Percentiles rank a stretch among this genome's conserved stretches.
phyloP scores from a whole-genome alignment of 2,888 invertebrate genomes.

The Drosophila meridionalis region DNA sequence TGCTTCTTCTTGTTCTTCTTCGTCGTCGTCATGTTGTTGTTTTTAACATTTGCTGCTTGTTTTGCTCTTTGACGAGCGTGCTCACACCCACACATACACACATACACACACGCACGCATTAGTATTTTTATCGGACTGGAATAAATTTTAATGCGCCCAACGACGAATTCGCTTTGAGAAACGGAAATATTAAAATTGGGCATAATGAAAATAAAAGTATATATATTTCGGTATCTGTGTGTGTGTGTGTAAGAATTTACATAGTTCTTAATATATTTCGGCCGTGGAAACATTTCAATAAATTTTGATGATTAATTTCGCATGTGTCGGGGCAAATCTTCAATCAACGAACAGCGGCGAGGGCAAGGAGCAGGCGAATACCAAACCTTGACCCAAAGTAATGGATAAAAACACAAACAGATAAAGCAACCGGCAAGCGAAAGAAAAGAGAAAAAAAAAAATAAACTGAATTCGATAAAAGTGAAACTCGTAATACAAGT shows the following conservation, averaged over 20 bases:
- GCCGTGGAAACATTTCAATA: constrained; percentile 40
- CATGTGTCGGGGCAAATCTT: constrained; percentile 33
- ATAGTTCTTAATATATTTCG: constrained; percentile 11
- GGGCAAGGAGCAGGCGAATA: constrained; percentile 23
- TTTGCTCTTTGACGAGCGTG: constrained; percentile 29
- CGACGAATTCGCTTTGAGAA: constrained; percentile 53
- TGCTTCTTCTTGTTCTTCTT: constrained; percentile 22
- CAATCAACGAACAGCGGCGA: constrained; percentile 15
- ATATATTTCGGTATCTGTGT: not conserved
- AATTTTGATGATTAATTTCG: constrained; percentile 39
- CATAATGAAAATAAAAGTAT: constrained; percentile 54
- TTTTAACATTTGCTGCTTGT: constrained; percentile 29
- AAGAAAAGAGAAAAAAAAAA: constrained; percentile 23
- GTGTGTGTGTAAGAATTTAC: constrained; percentile 4
- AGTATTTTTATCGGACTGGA: constrained; percentile 56
- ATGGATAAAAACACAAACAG: constrained; percentile 46
- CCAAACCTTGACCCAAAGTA: constrained; percentile 69
- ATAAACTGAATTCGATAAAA: constrained; percentile 58
- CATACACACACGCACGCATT: not conserved
- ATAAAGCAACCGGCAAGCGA: constrained; percentile 41
- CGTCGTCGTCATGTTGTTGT: constrained; percentile 20
- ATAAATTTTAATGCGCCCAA: constrained; percentile 65
- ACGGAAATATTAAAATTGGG: constrained; percentile 73
- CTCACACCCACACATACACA: constrained; percentile 6
- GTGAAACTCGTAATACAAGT: constrained; percentile 64